These are phyloP conservation scores for Trachelus tabidus DNA, from an alignment of 2,888 invertebrate species.

Conservation along the genomic window DNA sequence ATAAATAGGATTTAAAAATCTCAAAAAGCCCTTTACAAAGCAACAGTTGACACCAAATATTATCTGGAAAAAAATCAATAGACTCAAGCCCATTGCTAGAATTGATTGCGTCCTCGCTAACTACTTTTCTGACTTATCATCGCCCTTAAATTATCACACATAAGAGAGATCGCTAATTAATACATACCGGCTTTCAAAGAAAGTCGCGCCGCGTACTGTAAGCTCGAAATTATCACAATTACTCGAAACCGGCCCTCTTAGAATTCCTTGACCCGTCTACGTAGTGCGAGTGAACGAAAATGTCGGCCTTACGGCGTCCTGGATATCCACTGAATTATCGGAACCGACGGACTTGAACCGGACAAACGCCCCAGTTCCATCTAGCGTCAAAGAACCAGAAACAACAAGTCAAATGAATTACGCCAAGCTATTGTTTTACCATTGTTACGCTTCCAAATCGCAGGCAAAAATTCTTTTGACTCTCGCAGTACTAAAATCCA, in stretches of 20 bases:
- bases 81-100: background rate
- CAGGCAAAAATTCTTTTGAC: background rate
- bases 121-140: background rate
- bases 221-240: background rate
- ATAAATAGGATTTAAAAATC: background rate
- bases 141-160: background rate
- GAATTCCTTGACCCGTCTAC: conserved; percentile 15
- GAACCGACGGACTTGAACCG: background rate
- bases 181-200: background rate
- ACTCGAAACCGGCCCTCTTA: background rate
- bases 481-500: background rate
- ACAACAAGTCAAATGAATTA: background rate
- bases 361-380: background rate
- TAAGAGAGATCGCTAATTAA: background rate
- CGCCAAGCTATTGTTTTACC: background rate
- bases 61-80: background rate
- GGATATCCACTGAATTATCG: background rate
- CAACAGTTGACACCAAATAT: background rate
- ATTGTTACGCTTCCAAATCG: background rate
- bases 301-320: conserved; percentile 39
- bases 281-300: conserved; percentile 32
- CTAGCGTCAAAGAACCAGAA: background rate
- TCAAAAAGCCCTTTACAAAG: background rate
- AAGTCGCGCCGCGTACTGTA: background rate
- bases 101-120: background rate